A percentile compares a stretch with the other conserved stretches of the same genome.
These are phyloP conservation scores for Thalassarche chlororhynchos DNA, from an alignment of 2,113 vertebrate species.

Conservation along the genomic window DNA sequence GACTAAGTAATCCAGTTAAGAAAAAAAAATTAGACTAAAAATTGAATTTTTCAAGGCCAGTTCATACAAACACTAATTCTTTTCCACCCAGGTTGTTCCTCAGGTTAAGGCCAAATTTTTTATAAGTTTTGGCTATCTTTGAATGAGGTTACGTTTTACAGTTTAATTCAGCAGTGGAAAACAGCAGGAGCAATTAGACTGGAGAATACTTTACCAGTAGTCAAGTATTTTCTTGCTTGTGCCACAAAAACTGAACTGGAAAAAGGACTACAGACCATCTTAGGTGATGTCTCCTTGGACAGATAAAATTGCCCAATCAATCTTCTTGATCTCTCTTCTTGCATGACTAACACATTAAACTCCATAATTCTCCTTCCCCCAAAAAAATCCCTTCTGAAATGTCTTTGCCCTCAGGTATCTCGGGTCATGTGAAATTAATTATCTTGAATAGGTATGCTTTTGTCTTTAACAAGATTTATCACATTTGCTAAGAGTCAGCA, in stretches of 20 bases:
- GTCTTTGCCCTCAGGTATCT: background rate
- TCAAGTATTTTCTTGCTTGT: background rate
- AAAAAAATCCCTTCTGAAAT: background rate
- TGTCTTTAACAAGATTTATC: background rate
- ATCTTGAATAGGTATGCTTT: background rate
- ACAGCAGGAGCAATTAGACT: background rate
- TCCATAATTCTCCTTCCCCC: background rate
- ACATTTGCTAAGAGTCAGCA: background rate
- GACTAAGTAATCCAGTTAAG: background rate
- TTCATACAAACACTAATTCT: background rate
- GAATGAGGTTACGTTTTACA: background rate
- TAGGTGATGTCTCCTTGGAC: background rate
- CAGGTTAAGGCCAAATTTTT: background rate
- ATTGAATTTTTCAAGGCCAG: background rate
- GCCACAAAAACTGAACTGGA: background rate
- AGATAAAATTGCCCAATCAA: background rate
- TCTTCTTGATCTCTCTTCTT: background rate
- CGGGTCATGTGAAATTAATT: background rate
- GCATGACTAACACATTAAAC: background rate
- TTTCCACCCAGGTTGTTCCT: background rate
- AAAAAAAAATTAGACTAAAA: background rate
- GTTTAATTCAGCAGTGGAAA: background rate
- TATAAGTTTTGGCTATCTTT: background rate
- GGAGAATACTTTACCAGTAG: background rate
- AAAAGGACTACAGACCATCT: background rate